phyloP scores from a whole-genome alignment of 1,140 invertebrate genomes.

The Drosophila navojoa region DNA sequence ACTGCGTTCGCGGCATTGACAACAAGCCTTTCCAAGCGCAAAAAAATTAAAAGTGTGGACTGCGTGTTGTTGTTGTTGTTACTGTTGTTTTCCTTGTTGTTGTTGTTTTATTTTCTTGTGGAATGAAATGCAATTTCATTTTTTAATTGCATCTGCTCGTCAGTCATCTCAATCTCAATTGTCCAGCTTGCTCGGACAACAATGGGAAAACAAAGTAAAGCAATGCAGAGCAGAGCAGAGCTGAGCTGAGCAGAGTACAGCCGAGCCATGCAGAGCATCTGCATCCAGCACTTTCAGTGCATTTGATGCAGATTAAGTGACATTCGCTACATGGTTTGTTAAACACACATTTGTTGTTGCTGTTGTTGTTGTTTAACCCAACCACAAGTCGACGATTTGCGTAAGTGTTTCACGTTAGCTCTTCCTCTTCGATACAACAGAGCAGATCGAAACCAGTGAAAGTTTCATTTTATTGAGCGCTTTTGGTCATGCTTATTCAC shows the following conservation, averaged over 20 bases:
- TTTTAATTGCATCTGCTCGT: constrained; percentile 62
- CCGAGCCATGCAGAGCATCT: neutral
- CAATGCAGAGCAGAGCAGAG: neutral
- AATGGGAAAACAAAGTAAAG: neutral
- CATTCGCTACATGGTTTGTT: constrained; percentile 12
- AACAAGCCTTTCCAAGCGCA: constrained; percentile 41
- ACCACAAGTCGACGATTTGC: constrained; percentile 34
- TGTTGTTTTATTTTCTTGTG: constrained; percentile 29
- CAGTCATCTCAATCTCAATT: constrained; percentile 34
- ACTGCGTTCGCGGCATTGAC: constrained; percentile 28
- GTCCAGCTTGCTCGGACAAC: constrained; percentile 25
- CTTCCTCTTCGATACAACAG: constrained; percentile 57
- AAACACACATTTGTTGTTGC: neutral
- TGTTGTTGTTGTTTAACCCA: neutral
- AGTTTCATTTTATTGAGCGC: constrained; percentile 65
- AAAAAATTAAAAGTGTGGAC: constrained; percentile 63
- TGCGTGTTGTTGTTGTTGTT: constrained; percentile 2
- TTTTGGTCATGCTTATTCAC: constrained; percentile 14
- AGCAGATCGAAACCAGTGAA: constrained; percentile 75
- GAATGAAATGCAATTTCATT: constrained; percentile 78
- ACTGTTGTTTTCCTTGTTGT: neutral
- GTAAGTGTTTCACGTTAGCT: constrained; percentile 33
- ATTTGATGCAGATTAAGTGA: constrained; percentile 10
- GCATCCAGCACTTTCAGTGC: neutral
- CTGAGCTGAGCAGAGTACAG: no score